Evolutionary conservation across 2,113 vertebrate species (phyloP).

Genomic region (Podocnemis expansa): DNA sequence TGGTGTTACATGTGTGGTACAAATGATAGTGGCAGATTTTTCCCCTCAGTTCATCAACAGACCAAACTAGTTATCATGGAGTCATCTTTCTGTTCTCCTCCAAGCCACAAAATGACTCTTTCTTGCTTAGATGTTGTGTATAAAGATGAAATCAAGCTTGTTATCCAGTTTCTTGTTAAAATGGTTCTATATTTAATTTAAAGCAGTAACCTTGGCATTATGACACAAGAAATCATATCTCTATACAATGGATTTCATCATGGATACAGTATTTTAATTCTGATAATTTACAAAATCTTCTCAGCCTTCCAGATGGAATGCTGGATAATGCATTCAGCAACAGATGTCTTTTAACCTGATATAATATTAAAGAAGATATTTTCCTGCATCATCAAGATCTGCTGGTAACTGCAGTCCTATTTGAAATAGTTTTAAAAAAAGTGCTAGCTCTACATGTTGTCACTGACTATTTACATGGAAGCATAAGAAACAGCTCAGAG

Average conservation of each 20-base stretch:
- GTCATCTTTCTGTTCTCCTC: background rate
- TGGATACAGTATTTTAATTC: background rate
- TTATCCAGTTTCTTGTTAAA: background rate
- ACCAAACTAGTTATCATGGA: background rate
- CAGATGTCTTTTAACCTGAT: background rate
- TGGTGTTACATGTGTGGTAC: background rate
- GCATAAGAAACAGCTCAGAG: background rate
- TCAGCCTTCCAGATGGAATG: background rate
- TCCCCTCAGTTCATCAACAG: background rate
- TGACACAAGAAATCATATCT: background rate
- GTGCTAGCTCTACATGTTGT: background rate
- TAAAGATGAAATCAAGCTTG: background rate
- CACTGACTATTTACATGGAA: background rate
- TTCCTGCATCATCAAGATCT: background rate
- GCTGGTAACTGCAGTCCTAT: background rate
- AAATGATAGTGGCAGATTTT: background rate
- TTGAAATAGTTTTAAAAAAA: background rate
- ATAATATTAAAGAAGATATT: background rate
- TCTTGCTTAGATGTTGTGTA: fast-evolving
- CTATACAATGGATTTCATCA: background rate
- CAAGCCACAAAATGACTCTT: background rate
- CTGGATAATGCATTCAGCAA: background rate
- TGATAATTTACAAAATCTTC: background rate
- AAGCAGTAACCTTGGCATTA: background rate
- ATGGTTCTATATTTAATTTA: background rate